Evolutionary conservation across 2,113 vertebrate species (phyloP).

Genomic region (rat (Rattus norvegicus)): GRCr8 NC_086023.1:40779501-40780000

Average conservation of each 20-base stretch:
- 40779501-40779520: neutral
- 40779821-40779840: neutral
- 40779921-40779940: too few species aligned
- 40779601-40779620: neutral
- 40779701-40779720: conserved; percentile 8
- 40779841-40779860: neutral
- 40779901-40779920: neutral
- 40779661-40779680: conserved; percentile 29
- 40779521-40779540: neutral
- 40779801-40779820: neutral
- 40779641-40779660: conserved; percentile 46
- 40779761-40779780: neutral
- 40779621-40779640: conserved; percentile 19
- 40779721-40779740: neutral
- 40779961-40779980: neutral
- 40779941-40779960: neutral
- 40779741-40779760: neutral
- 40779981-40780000: conserved; percentile 8
- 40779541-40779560: neutral
- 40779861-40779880: neutral
- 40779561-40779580: neutral
- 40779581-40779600: conserved; percentile 9
- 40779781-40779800: neutral
- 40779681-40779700: conserved; percentile 20
- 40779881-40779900: neutral